phyloP scores from a whole-genome alignment of 2,113 vertebrate genomes.

The Excalfactoria chinensis region DNA sequence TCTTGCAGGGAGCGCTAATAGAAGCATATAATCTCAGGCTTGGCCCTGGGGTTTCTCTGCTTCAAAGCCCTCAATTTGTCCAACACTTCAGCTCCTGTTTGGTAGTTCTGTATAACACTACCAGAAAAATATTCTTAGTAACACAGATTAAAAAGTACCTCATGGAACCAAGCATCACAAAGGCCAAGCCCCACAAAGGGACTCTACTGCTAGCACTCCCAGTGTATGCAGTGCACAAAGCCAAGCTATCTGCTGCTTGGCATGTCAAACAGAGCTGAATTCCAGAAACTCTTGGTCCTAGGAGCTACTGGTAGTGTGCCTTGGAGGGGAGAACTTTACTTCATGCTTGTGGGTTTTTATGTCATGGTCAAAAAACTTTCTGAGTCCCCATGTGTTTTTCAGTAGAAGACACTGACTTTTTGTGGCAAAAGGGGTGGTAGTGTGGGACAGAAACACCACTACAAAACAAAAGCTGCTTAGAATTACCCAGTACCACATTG shows the following conservation, averaged over 20 bases:
- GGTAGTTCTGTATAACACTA: not conserved
- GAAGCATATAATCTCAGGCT: not conserved
- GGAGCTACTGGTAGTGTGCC: not conserved
- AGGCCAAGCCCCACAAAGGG: rapidly evolving
- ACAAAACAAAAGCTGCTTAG: not conserved
- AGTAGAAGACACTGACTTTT: not conserved
- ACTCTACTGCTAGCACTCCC: not conserved
- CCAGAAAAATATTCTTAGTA: not conserved
- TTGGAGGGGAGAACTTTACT: not conserved
- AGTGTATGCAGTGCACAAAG: not conserved
- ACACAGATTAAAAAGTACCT: not conserved
- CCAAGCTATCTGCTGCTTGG: not conserved
- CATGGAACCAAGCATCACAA: not conserved
- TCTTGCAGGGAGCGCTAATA: not conserved
- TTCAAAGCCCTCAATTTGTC: not conserved
- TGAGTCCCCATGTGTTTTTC: not conserved
- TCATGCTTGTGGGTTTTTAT: not conserved
- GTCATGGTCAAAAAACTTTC: rapidly evolving
- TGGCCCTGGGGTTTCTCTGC: not conserved
- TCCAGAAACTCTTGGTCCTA: not conserved
- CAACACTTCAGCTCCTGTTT: not conserved
- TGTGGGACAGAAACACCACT: not conserved
- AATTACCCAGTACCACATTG: rapidly evolving
- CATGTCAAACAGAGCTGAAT: not conserved
- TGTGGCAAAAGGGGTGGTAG: not conserved